phyloP scores from a whole-genome alignment of 2,113 vertebrate genomes.

The Syngnathoides biaculeatus region DNA sequence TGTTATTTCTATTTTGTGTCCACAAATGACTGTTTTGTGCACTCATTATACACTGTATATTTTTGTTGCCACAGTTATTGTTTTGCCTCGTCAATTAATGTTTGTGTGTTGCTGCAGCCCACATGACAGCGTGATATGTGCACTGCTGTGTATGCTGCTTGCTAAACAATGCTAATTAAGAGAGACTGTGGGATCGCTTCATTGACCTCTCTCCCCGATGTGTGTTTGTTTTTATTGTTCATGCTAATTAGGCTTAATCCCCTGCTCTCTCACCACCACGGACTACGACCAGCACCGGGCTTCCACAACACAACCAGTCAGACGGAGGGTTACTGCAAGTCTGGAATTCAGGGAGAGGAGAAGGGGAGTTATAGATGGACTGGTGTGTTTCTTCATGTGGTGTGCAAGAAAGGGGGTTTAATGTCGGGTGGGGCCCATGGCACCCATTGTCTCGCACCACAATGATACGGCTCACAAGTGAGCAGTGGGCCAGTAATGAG shows the following conservation, averaged over 20 bases:
- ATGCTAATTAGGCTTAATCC: conserved; percentile 76
- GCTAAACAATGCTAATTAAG: conserved; percentile 76
- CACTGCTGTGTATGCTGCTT: conserved; percentile 43
- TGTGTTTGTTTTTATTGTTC: conserved; percentile 71
- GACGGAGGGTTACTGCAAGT: conserved; percentile 19
- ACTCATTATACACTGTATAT: background rate
- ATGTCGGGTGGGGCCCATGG: conserved; percentile 58
- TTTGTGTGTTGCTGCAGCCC: conserved; percentile 9
- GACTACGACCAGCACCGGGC: conserved; percentile 43
- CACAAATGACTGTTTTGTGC: background rate
- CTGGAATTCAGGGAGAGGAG: background rate
- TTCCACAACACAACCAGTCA: conserved; percentile 45
- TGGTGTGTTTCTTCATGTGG: conserved; percentile 15
- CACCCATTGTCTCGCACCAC: conserved; percentile 67
- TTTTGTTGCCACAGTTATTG: background rate
- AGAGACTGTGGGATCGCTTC: conserved; percentile 61
- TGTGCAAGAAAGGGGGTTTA: conserved; percentile 32
- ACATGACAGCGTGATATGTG: conserved; percentile 2
- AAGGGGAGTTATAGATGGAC: conserved; percentile 23
- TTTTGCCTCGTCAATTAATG: too few species aligned
- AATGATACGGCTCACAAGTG: conserved; percentile 69
- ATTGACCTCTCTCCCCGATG: conserved; percentile 47
- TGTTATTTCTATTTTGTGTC: background rate
- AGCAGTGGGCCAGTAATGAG: conserved; percentile 70
- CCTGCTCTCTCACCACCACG: conserved; percentile 24